phyloP scores from a whole-genome alignment of 2,113 vertebrate species.

The Pseudolaguvia tuberculata region DNA sequence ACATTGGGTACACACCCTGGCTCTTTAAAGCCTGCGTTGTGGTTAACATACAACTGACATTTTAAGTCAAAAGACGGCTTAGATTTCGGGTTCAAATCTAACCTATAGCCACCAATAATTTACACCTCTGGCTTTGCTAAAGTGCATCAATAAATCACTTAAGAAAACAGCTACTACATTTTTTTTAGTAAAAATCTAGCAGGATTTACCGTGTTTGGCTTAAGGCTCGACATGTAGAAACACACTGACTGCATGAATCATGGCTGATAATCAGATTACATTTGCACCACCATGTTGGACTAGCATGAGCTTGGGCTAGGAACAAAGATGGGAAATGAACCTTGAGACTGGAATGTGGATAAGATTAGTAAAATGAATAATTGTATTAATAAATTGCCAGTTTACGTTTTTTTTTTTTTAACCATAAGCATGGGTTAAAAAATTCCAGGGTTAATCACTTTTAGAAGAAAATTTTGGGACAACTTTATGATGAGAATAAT shows the following conservation, averaged over 20 bases:
- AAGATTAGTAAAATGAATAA: background rate
- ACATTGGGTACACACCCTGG: constrained; percentile 35
- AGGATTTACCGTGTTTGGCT: background rate
- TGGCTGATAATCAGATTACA: constrained; percentile 5
- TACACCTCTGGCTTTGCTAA: background rate
- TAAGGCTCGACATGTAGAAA: constrained; percentile 5
- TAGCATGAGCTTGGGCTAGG: background rate
- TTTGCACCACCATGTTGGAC: constrained; percentile 6
- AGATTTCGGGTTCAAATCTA: constrained; percentile 22
- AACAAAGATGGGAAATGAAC: too few relatives aligned
- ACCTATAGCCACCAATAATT: background rate
- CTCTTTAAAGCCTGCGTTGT: constrained; percentile 34
- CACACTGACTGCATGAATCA: constrained; percentile 24
- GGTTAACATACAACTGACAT: constrained; percentile 37
- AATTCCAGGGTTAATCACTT: too few relatives aligned
- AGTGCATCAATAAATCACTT: background rate
- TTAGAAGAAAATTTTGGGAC: too few relatives aligned
- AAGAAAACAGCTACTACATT: background rate
- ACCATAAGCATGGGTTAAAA: too few relatives aligned
- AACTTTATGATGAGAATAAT: too few relatives aligned
- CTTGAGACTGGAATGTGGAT: background rate
- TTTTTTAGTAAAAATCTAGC: background rate
- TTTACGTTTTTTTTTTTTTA: too few relatives aligned
- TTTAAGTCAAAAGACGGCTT: constrained; percentile 25
- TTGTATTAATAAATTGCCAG: too few relatives aligned